Conservation (phyloP, 2,797 vertebrate species). For the Nannoperca obscura region DNA sequence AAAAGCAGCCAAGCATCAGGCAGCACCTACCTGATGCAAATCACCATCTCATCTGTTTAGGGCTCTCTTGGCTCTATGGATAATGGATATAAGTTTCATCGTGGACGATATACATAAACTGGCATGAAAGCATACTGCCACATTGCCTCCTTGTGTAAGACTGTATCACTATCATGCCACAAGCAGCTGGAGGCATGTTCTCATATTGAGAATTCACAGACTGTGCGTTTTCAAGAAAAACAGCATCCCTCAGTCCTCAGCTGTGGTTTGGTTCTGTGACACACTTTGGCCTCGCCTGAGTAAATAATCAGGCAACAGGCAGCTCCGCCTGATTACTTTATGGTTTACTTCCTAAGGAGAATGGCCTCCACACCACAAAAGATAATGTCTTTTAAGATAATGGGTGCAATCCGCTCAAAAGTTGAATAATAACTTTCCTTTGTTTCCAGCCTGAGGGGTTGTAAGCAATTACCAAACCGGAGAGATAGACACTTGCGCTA, state of each 20-base stretch:
- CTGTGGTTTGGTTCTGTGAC: conserved; percentile 7
- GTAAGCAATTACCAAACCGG: conserved; percentile 79
- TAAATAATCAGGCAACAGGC: conserved; percentile 57
- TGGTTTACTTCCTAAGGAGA: conserved; percentile 60
- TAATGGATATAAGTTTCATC: background rate
- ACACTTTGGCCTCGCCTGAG: conserved; percentile 24
- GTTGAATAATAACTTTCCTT: conserved; percentile 77
- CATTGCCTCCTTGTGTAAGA: conserved; percentile 3
- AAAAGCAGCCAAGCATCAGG: conserved; percentile 24
- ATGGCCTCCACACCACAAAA: conserved; percentile 48
- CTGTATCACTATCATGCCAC: background rate
- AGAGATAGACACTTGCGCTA: conserved; percentile 76
- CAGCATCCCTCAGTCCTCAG: conserved; percentile 1
- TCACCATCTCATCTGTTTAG: conserved; percentile 6
- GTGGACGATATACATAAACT: background rate
- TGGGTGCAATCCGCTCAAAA: conserved; percentile 67
- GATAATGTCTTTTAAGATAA: conserved; percentile 71
- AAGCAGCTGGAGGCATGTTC: conserved; percentile 19
- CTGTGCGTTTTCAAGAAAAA: conserved; percentile 13
- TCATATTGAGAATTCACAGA: conserved; percentile 24
- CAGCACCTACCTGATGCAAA: conserved; percentile 22
- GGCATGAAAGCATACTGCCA: background rate
- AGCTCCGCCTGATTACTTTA: conserved; percentile 54
- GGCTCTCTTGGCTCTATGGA: background rate
- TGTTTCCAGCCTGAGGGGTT: conserved; percentile 77